phyloP scores from a whole-genome alignment of 2,888 invertebrate species.

The Syritta pipiens region DNA sequence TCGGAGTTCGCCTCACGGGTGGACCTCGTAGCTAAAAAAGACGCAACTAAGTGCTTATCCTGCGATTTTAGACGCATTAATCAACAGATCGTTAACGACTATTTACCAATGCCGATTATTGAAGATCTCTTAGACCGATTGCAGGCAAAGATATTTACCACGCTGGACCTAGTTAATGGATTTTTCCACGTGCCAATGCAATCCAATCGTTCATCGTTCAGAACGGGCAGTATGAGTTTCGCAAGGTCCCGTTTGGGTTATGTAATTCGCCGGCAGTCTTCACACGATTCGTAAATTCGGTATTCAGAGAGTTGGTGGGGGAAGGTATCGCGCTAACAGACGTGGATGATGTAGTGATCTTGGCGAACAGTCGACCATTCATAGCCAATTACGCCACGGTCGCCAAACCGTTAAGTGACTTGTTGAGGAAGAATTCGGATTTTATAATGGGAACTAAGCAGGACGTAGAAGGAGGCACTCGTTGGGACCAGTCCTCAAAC shows the following conservation, averaged over 20 bases:
- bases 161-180: conserved; percentile 25
- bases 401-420: background rate
- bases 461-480: too few relatives aligned
- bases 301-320: conserved; percentile 70
- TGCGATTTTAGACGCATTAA: conserved; percentile 72
- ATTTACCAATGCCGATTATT: conserved; percentile 68
- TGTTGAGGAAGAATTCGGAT: background rate
- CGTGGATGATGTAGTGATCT: too few relatives aligned
- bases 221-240: conserved; percentile 17
- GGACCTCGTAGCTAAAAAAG: conserved; percentile 70
- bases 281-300: background rate
- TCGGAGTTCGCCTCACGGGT: conserved; percentile 73
- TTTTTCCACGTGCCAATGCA: conserved; percentile 43
- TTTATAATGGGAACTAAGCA: too few relatives aligned
- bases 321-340: too few relatives aligned
- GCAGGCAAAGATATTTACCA: conserved; percentile 25
- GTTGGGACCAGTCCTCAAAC: background rate
- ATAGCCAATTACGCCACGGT: background rate
- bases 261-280: conserved; percentile 20
- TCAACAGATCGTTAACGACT: conserved; percentile 43
- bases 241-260: background rate
- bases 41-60: conserved; percentile 69
- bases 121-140: conserved; percentile 33
- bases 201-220: conserved; percentile 11
- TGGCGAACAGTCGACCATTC: too few relatives aligned